Conservation (phyloP, 2,888 invertebrate genomes). For the Spodoptera exigua region DNA sequence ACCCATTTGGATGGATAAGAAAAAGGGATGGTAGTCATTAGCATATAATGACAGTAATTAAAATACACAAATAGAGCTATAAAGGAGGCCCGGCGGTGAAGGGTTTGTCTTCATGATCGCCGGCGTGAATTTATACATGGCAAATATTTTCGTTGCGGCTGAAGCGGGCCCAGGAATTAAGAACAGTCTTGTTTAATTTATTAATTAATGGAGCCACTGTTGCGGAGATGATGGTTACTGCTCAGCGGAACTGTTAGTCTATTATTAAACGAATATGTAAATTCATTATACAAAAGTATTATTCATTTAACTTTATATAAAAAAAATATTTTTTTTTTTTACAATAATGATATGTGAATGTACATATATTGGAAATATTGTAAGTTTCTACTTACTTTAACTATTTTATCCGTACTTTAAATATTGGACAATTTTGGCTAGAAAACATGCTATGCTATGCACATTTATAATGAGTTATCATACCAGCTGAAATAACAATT, state of each 20-base stretch:
- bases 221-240: constrained; percentile 73
- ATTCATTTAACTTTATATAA: no score
- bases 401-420: no score
- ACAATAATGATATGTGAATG: no score
- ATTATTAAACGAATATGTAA: not conserved
- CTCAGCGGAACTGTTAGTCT: constrained; percentile 64
- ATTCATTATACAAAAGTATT: not conserved
- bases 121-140: constrained; percentile 86
- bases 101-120: constrained; percentile 88
- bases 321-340: no score
- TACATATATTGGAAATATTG: no score
- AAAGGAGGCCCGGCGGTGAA: constrained; percentile 88
- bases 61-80: constrained; percentile 92
- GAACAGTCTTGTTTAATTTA: constrained; percentile 87
- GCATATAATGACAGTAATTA: constrained; percentile 92
- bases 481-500: not conserved
- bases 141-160: constrained; percentile 87
- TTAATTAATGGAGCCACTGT: constrained; percentile 87
- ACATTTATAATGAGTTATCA: not conserved
- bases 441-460: no score
- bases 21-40: constrained; percentile 90
- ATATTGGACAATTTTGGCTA: no score
- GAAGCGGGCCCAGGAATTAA: constrained; percentile 79
- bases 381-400: no score
- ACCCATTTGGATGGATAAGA: constrained; percentile 89